Evolutionary conservation across 2,888 invertebrate genomes (phyloP), one percentile per base, ranked within the genome.

Genomic region (Tetropium fuscum): DNA sequence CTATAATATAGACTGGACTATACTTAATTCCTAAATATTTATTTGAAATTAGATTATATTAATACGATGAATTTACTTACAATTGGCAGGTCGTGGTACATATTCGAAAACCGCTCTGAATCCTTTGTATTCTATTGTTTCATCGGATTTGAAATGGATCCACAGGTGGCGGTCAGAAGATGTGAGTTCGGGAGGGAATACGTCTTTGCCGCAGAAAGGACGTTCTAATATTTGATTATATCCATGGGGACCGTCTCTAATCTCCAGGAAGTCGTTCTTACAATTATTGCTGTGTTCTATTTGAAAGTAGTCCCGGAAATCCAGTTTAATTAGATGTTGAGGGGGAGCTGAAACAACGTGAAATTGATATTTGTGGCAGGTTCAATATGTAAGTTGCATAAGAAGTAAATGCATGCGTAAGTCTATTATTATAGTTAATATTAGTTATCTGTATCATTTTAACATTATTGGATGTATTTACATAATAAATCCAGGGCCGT

Each of bases 201-300:
- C 91, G 53, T 85, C 83, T 51, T 86, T 83, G 51, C 92, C 93
- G 76, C 94, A 94, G 78, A 84, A 91, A 70, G 84, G 86, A 40
- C 70, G 63, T 45, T 75, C 67, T 63, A 90, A 81, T 62, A 84
- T 80, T 60, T 85, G 85, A 63, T 90, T 89, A 81, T 88, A 93
- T 4, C 92, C 93, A 75, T 91, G 89, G 41, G 88, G 88, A 1
- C 95, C 94, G 78, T 95, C 93, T 53, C 93, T 86, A 53, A 94
- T 88, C 82, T 94, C 93, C 68, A 94, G 83, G 80, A 85, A 92
- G 83, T 95, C 95, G 82, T 90, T 91, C 80, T 87, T 86, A 80
- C 94, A 95, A 54, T 85, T 84, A 27, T 87, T 84, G 34, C 84
- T 84, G 7, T 83, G 82, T 78, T 94, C 94, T 67, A 94, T 84